Evolutionary conservation across 2,797 vertebrate species (phyloP).

Genomic region (Sebastes reedi): DNA sequence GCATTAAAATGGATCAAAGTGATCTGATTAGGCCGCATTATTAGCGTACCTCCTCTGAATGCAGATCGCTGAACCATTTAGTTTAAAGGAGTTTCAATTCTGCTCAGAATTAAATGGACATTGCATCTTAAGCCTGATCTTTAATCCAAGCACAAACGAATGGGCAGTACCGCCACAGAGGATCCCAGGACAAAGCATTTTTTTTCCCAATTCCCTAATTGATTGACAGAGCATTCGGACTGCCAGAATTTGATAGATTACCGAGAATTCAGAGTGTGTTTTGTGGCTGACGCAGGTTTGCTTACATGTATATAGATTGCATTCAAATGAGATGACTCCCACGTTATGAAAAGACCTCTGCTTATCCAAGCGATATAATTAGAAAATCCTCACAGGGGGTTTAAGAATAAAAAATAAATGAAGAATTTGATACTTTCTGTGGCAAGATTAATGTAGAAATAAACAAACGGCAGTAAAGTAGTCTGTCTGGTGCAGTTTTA

Average conservation of each 20-base stretch:
- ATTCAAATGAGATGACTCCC: not conserved
- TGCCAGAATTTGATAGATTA: constrained; percentile 6
- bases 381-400: constrained; percentile 11
- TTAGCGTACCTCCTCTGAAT: constrained; percentile 48
- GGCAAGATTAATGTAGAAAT: constrained; percentile 9
- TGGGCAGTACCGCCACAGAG: not conserved
- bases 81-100: constrained; percentile 45
- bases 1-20: constrained; percentile 65
- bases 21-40: constrained; percentile 66
- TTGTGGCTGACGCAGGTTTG: not conserved
- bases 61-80: constrained; percentile 49
- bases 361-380: constrained; percentile 33
- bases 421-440: not conserved
- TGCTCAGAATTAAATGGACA: constrained; percentile 35
- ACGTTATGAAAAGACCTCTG: constrained; percentile 8
- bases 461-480: constrained; percentile 3
- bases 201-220: not conserved
- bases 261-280: not conserved
- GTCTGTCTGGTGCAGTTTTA: not conserved
- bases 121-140: constrained; percentile 20
- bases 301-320: not conserved
- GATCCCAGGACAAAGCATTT: not conserved
- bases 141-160: constrained; percentile 42
- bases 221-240: not conserved
- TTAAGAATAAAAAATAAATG: not conserved